Evolutionary conservation across 2,797 vertebrate species (phyloP), one percentile per base, ranked within the genome.

Genomic region (Danio kyathit): DNA sequence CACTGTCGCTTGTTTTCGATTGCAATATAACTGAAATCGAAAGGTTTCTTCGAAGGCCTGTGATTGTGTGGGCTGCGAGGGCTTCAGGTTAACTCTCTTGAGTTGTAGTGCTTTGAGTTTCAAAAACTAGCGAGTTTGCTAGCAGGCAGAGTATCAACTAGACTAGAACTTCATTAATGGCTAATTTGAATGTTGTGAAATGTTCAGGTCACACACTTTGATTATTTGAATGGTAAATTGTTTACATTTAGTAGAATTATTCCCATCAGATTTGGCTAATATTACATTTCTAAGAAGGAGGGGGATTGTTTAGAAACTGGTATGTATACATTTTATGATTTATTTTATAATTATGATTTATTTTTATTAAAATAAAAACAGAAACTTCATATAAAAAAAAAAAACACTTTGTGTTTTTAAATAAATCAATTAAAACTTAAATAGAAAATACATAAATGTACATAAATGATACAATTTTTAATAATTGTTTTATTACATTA

Each of bases 51-150:
- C 5, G 17, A 73, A 73, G 51, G 17, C 43, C 54, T 59, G 17
- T 61, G 46, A 48, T 41, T 49, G 57, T 74, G 72, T 74, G 38
- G 72, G 72, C 13, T 29, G 72, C 12, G n/a, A 63, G 46, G 73
- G 16, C 46, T 17, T 75, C 13, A 52, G 73, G 59, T 64, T 75
- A 64, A 29, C 44, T 41, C 59, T 63, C 73, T 75, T 49, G 46
- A 41, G 46, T 75, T 49, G 5, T 14, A 40, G 17, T 40, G 46
- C 16, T 51, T 60, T 61, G 43, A 60, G 73, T 13, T 63, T 0
- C 6, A 49, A 61, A 73, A 59, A 13, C 13, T 44, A 59, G 70
- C 4, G 17, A 46, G 19, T 51, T 56, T 51, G 51, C 51, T 43
- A 73, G 40, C 57, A 73, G 7, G n/a, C 51, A 73, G 54, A 10